Evolutionary conservation across 2,888 invertebrate genomes (phyloP).

Genomic region (Eupithecia insigniata): DNA sequence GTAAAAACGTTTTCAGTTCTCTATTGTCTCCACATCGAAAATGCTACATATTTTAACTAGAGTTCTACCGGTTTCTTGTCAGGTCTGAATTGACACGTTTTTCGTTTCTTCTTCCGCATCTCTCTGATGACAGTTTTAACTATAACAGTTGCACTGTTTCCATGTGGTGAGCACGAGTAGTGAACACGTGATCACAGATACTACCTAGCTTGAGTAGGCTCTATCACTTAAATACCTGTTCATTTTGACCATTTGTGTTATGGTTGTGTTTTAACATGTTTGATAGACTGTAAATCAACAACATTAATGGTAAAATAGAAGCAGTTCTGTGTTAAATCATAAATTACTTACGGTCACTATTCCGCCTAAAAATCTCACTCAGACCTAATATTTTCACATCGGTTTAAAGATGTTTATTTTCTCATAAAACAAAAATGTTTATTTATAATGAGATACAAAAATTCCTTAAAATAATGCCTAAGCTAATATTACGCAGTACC

Average conservation of each 20-base stretch:
- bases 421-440: no score
- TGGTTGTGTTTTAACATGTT: neutral
- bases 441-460: no score
- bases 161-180: neutral
- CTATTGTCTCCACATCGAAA: neutral
- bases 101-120: neutral
- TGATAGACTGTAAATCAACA: neutral
- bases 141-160: neutral
- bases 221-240: neutral
- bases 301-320: neutral
- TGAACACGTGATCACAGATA: neutral
- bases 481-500: no score
- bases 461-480: no score
- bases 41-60: neutral
- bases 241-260: neutral
- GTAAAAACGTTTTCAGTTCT: neutral
- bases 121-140: no score
- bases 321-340: neutral
- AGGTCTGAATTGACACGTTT: neutral
- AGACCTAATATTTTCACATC: no score
- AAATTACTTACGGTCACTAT: neutral
- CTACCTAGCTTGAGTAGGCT: neutral
- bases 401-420: no score
- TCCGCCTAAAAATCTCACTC: neutral
- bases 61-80: neutral